Evolutionary conservation across 2,797 vertebrate genomes (phyloP).

Genomic region (Sylvilagus floridanus): DNA sequence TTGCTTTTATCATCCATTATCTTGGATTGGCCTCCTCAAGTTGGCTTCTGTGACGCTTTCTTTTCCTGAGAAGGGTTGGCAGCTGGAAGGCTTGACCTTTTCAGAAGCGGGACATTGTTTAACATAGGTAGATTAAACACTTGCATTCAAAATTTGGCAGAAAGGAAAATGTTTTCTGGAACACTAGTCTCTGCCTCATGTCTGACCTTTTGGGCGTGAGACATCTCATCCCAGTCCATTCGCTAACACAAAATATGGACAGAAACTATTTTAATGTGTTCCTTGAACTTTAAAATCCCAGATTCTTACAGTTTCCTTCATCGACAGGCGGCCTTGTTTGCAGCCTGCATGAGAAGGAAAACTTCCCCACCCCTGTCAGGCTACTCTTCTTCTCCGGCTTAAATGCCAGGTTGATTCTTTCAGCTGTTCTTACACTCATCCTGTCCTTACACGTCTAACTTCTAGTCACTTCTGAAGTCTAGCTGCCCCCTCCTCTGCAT

Average conservation of each 20-base stretch:
- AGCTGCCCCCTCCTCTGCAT: not conserved
- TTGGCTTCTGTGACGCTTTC: slow-evolving; percentile 31
- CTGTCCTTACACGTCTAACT: not conserved
- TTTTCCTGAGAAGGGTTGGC: slow-evolving; percentile 62
- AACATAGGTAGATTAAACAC: slow-evolving; percentile 44
- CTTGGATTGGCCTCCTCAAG: slow-evolving; percentile 17
- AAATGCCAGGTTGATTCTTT: not conserved
- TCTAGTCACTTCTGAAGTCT: not conserved
- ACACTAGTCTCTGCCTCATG: slow-evolving; percentile 23
- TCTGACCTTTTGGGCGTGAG: slow-evolving; percentile 63
- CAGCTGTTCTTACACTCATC: not conserved
- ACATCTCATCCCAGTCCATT: slow-evolving; percentile 1
- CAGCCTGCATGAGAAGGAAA: not conserved
- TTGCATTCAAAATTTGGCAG: slow-evolving; percentile 55
- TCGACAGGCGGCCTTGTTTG: slow-evolving; percentile 13
- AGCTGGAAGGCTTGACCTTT: slow-evolving; percentile 75
- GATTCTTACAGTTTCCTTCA: slow-evolving; percentile 37
- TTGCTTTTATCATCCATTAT: not conserved
- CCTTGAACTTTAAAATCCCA: slow-evolving; percentile 58
- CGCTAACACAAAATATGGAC: not conserved
- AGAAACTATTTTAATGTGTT: slow-evolving; percentile 30
- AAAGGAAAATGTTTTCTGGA: slow-evolving; percentile 64
- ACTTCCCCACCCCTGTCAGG: too few relatives aligned
- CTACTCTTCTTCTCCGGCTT: not conserved
- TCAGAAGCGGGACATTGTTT: slow-evolving; percentile 60